Evolutionary conservation across 2,888 invertebrate species (phyloP), one percentile per base, ranked within the genome.

Genomic region (Reticulitermes lucifugus): DNA sequence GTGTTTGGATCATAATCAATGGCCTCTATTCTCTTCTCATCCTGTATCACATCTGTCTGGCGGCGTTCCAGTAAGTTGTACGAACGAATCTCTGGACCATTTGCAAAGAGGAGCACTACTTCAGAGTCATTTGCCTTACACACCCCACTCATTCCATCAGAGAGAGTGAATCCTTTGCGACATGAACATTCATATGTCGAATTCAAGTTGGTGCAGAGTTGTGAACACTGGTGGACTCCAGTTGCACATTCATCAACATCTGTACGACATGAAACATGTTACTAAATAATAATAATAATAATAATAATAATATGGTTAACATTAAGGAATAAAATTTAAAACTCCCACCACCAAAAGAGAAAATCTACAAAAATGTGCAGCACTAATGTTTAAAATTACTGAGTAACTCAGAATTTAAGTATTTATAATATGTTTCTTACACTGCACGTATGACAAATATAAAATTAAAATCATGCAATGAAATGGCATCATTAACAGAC

Each of bases 191-290:
- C 94, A 89, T 95, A 97, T 0, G 95, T 95, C 51, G 99, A 99
- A 89, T 99, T 98, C 81, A 97, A 91, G 90, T 99, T 99, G 84
- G 93, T 93, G 89, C 99, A 99, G 65, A 96, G 92, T 89, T 99
- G 99, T 1, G 98, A 97, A 92, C 99, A 99, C 87, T 96, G 96
- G 91, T 97, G 97, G 43, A 93, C 93, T 85, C 96, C 96, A 35
- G 94, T 93, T 0, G 93, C 92, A 89, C 99, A 99, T 91, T 99
- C 99, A 91, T 99, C 95, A 25, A 98, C 94, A 90, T 99, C 99
- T 87, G 87, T 46, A 88, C 86, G 7, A 51, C 18, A 55, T 1
- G 9, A 65, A 65, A 25, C 55, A 55, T 5, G 14, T 55, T 14
- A 41, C 7, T 41, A 25, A 22, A 7, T 29, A 12, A 71, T 22